Percentiles rank a stretch among this genome's conserved stretches.
Evolutionary conservation across 2,888 invertebrate genomes (phyloP).

Genomic region (Eupithecia centaureata): DNA sequence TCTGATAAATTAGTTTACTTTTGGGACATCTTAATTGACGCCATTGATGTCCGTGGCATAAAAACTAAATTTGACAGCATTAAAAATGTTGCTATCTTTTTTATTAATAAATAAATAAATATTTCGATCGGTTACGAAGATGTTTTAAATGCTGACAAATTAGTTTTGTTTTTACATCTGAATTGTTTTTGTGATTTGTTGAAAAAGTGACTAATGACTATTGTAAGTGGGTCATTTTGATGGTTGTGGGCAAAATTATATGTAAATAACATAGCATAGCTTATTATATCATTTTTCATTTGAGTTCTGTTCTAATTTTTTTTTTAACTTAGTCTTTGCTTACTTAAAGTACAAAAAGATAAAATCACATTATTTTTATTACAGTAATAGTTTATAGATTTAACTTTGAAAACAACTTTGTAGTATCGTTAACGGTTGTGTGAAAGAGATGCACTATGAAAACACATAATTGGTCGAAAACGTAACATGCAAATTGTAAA

Average conservation of each 20-base stretch:
- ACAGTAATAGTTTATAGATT: not conserved
- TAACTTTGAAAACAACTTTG: not conserved
- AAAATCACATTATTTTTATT: no score
- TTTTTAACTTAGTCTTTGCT: not conserved
- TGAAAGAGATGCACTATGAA: slow-evolving; percentile 11
- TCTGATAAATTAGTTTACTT: no score
- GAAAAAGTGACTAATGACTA: not conserved
- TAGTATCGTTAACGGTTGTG: not conserved
- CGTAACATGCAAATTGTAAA: slow-evolving; percentile 25
- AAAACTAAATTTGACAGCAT: not conserved
- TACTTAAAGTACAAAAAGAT: no score
- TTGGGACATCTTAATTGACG: no score
- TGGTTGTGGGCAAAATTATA: not conserved
- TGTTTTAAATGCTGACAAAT: not conserved
- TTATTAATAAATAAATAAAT: no score
- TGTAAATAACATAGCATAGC: no score
- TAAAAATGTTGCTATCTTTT: not conserved
- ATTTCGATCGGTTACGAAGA: not conserved
- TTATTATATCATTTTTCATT: no score
- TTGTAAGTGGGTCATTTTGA: no score
- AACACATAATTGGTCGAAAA: not conserved
- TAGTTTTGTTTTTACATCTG: not conserved
- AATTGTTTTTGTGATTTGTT: not conserved
- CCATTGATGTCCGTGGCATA: no score
- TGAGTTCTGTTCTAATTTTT: not conserved